These are phyloP conservation scores for Meiosimyza decipiens DNA, from an alignment of 2,888 invertebrate genomes.

Conservation along the genomic window DNA sequence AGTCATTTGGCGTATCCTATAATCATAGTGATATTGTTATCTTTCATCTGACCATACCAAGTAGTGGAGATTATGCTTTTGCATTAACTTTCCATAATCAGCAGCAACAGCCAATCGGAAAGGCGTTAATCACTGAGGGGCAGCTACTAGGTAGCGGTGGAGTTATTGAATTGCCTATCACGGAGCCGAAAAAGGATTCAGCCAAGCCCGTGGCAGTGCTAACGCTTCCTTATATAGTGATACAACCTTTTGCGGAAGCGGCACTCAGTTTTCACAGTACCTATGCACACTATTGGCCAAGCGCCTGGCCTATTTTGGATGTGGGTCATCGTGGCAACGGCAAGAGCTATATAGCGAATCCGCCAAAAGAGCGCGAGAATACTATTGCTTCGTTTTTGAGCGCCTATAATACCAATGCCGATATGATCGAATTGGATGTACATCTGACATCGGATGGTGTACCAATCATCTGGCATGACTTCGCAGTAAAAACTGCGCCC, in stretches of 20 bases:
- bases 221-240: conserved; percentile 71
- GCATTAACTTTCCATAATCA: conserved; percentile 50
- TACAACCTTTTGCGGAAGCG: conserved; percentile 61
- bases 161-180: conserved; percentile 77
- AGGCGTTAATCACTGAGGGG: conserved; percentile 82
- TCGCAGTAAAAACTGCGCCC: conserved; percentile 82
- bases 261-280: conserved; percentile 82
- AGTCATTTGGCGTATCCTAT: conserved; percentile 53
- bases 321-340: conserved; percentile 96
- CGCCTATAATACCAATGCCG: conserved; percentile 92
- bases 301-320: conserved; percentile 85
- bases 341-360: conserved; percentile 79
- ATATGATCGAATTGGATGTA: conserved; percentile 98
- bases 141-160: conserved; percentile 82
- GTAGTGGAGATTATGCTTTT: conserved; percentile 48
- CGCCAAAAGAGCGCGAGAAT: conserved; percentile 84
- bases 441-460: conserved; percentile 94
- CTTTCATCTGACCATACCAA: conserved; percentile 59
- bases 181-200: conserved; percentile 75
- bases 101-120: conserved; percentile 74
- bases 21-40: conserved; percentile 57
- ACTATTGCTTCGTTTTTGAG: conserved; percentile 93
- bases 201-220: conserved; percentile 84
- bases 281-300: conserved; percentile 87
- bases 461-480: conserved; percentile 98